Conservation (phyloP, 2,797 vertebrate species). For the Falco berigora region DNA sequence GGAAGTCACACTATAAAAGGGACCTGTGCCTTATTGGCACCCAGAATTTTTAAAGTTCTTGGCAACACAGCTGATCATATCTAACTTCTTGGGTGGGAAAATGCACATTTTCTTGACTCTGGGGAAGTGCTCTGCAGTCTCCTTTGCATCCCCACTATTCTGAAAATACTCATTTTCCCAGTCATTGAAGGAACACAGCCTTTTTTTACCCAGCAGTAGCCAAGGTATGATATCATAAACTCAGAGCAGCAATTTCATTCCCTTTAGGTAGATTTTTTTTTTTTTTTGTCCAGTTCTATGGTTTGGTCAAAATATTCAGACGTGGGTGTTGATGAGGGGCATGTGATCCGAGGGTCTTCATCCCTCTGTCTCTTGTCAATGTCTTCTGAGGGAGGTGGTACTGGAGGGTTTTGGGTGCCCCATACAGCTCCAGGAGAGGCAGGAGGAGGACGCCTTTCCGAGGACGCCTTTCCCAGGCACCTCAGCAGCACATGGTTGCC, state of each 20-base stretch:
- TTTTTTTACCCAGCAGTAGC: not conserved
- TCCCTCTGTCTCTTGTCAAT: not conserved
- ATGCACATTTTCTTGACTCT: not conserved
- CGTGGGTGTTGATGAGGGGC: not conserved
- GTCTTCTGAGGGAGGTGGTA: not conserved
- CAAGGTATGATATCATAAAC: not conserved
- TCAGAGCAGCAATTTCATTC: not conserved
- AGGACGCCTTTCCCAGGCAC: not conserved
- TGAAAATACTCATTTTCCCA: not conserved
- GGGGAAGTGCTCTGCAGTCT: not conserved
- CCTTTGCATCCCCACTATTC: not conserved
- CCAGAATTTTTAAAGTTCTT: not conserved
- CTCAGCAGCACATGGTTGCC: not conserved
- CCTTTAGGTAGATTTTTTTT: not conserved
- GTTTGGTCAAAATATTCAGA: not conserved
- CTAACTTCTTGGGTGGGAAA: not conserved
- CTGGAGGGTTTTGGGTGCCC: not conserved
- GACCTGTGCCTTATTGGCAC: not conserved
- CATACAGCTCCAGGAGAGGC: accelerated
- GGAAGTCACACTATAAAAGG: not conserved
- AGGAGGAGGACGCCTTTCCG: not conserved
- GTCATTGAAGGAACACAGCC: not conserved
- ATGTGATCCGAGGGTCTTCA: not conserved
- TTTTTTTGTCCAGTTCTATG: not conserved
- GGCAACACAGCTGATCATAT: not conserved